These are phyloP conservation scores for Abrostola tripartita DNA, from an alignment of 2,888 invertebrate genomes.

Conservation along the genomic window DNA sequence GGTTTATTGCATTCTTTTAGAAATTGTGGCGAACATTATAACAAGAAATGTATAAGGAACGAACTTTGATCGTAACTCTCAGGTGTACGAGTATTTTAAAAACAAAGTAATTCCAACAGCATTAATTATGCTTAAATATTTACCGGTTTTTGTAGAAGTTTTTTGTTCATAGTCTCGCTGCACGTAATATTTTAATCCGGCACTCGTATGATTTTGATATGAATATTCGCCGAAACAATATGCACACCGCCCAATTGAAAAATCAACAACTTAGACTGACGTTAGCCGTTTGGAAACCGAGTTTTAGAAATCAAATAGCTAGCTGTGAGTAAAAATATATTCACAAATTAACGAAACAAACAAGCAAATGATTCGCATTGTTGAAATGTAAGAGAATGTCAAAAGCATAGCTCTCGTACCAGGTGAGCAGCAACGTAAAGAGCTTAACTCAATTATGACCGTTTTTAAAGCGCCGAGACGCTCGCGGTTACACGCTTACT, in stretches of 20 bases:
- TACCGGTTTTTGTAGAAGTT: slow-evolving; percentile 10
- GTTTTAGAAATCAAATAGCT: neutral
- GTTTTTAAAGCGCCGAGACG: slow-evolving; percentile 59
- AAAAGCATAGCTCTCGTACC: slow-evolving; percentile 36
- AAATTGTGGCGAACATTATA: neutral
- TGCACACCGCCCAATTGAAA: slow-evolving; percentile 16
- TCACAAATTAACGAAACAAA: neutral
- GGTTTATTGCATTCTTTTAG: neutral
- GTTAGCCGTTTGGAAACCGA: neutral
- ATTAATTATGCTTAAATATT: neutral
- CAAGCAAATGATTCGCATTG: slow-evolving; percentile 11
- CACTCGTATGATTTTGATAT: slow-evolving; percentile 43
- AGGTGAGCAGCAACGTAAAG: slow-evolving; percentile 67
- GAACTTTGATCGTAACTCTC: neutral
- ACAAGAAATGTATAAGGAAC: neutral
- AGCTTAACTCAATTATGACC: slow-evolving; percentile 74
- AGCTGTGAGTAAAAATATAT: neutral
- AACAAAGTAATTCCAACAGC: neutral
- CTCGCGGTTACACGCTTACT: slow-evolving; percentile 66
- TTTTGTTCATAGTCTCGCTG: no score
- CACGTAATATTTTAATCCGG: slow-evolving; percentile 57
- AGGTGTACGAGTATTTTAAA: neutral
- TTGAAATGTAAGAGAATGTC: slow-evolving; percentile 26
- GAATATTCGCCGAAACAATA: slow-evolving; percentile 36
- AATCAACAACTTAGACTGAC: slow-evolving; percentile 16